Conservation (phyloP, 2,888 invertebrate species). For the Pyrgus malvae region DNA sequence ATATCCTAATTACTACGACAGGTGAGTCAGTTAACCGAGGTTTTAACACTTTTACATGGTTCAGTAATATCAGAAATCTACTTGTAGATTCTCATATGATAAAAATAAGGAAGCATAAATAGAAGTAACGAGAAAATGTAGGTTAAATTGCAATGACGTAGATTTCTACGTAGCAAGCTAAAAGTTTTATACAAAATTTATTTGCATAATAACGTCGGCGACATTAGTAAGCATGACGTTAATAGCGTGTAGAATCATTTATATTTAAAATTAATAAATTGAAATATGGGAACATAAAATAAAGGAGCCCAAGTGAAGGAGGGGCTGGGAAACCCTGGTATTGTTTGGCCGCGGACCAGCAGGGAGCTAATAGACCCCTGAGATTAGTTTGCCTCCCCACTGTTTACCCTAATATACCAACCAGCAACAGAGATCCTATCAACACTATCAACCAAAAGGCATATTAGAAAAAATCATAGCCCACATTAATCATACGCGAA, state of each 20-base stretch:
- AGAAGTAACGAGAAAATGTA: background rate
- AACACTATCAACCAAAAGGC: background rate
- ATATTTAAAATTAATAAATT: background rate
- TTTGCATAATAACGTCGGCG: background rate
- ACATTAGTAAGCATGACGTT: background rate
- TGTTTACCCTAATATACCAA: constrained; percentile 6
- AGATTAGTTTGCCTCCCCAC: constrained; percentile 20
- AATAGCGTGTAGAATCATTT: background rate
- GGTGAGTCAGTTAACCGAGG: background rate
- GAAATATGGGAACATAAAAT: background rate
- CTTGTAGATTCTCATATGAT: background rate
- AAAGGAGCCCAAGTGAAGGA: background rate
- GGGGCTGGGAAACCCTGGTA: constrained; percentile 12
- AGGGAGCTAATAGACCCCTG: constrained; percentile 19
- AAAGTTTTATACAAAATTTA: background rate
- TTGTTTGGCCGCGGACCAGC: constrained; percentile 11
- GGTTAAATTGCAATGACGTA: background rate
- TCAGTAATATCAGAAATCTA: background rate
- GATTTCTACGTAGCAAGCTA: background rate
- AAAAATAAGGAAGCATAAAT: background rate
- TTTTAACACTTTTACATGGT: background rate
- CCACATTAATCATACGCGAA: background rate
- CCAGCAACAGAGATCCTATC: constrained; percentile 9
- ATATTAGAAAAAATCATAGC: constrained; percentile 5
- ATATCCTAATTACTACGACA: background rate